Conservation (phyloP, 1,140 invertebrate species). For the Hirudo medicinalis region DNA sequence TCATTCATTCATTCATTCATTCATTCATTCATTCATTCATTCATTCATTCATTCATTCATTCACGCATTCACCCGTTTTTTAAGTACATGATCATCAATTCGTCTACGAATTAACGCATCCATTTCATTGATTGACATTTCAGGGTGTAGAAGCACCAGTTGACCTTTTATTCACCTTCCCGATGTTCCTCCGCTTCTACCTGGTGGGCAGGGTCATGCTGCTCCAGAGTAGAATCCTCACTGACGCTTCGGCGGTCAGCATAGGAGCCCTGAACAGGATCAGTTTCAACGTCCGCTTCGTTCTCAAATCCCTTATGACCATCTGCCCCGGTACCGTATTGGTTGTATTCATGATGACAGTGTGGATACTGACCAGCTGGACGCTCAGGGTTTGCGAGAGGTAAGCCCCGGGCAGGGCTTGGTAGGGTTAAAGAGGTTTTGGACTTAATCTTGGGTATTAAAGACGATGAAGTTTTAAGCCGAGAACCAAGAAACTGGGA, state of each 20-base stretch:
- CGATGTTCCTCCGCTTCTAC: conserved; percentile 98
- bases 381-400: conserved; percentile 28
- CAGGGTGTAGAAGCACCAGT: neutral
- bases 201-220: conserved; percentile 98
- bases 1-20: no score
- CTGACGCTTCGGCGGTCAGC: conserved; percentile 38
- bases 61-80: no score
- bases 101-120: no score
- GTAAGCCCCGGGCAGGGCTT: neutral
- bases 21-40: no score
- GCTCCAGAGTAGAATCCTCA: conserved; percentile 60
- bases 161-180: conserved; percentile 49
- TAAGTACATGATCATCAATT: no score
- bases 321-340: conserved; percentile 38
- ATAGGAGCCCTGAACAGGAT: conserved; percentile 39
- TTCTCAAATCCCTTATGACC: conserved; percentile 41
- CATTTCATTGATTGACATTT: no score
- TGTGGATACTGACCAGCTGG: conserved; percentile 36
- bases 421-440: neutral
- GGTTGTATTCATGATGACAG: conserved; percentile 31
- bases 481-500: no score
- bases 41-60: no score
- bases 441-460: neutral
- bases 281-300: conserved; percentile 32
- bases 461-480: neutral